phyloP scores from a whole-genome alignment of 2,888 invertebrate genomes.

The Clanis bilineata region DNA sequence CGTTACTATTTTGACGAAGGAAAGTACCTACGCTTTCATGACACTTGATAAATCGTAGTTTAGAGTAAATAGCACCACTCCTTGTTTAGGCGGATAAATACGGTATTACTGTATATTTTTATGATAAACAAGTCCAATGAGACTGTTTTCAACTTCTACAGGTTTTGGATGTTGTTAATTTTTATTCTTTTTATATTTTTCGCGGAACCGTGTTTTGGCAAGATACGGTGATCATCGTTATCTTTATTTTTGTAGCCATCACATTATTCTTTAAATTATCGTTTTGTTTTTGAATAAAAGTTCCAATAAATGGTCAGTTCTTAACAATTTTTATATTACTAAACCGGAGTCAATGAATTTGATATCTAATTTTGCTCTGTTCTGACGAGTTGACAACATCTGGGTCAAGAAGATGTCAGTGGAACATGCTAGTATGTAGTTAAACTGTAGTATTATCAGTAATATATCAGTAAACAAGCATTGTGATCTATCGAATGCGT shows the following conservation, averaged over 20 bases:
- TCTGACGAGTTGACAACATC: slow-evolving; percentile 8
- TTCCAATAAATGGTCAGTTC: not conserved
- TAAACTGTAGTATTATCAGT: slow-evolving; percentile 23
- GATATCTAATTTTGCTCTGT: not conserved
- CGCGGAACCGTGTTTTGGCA: not conserved
- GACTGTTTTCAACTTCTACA: too few species aligned
- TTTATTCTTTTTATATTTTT: not conserved
- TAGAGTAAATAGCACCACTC: not conserved
- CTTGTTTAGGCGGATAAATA: not conserved
- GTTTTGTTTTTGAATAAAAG: not conserved
- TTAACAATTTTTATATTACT: not conserved
- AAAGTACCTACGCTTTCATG: not conserved
- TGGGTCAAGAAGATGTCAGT: slow-evolving; percentile 15
- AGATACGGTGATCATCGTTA: too few species aligned
- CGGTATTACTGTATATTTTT: not conserved
- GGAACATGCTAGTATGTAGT: not conserved
- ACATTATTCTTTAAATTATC: not conserved
- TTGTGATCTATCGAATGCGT: slow-evolving; percentile 27
- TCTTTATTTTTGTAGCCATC: not conserved
- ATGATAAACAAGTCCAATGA: not conserved
- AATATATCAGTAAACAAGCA: slow-evolving; percentile 24
- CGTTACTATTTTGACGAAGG: not conserved
- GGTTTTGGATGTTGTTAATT: not conserved
- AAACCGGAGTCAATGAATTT: not conserved
- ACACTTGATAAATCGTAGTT: not conserved